Evolutionary conservation across 2,888 invertebrate genomes (phyloP), one percentile per base, ranked within the genome.

Genomic region (Eubasilissa splendida): DNA sequence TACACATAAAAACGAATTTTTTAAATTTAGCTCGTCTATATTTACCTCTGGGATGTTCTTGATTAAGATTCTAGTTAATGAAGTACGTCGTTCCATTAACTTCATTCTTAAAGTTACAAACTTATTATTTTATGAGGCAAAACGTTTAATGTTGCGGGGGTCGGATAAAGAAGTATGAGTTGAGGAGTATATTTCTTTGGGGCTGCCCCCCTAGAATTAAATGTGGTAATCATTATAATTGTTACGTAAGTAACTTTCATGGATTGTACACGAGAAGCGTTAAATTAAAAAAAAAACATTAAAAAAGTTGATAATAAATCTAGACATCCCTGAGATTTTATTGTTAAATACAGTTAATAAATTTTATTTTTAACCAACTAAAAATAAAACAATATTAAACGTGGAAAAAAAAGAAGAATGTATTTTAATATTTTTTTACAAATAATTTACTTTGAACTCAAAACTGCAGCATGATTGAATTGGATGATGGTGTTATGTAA

Each of bases 41-140:
- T 50, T 66, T 42, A 22, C 77, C 68, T 50, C 56, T 9, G 77
- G 68, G 68, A 68, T 31, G 33, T 22, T 42, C 56, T 58, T 22
- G 71, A 73, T 70, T 59, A 77, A 71, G 77, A 80, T 76, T 76
- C 80, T 74, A 77, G 79, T 83, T 83, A 83, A 83, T 83, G 81
- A 83, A 83, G 83, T 76, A 74, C 77, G 76, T 79, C 75, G 71
- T 71, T 53, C 80, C 70, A 76, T 82, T 79, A 78, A 82, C 74
- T 78, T 82, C 76, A 74, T 77, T 75, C 79, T 65, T 63, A 74
- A 79, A 71, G 63, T 76, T 80, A 66, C 53, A 63, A 82, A 74
- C 66, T 83, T 83, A 83, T 83, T 83, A 82, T 83, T 83, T 83
- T 83, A 83, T 83, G 83, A 82, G 76, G 80, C 83, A 82, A 80